Base-by-base conservation (phyloP, 2,113 vertebrate species). In the Erinaceus europaeus region DNA sequence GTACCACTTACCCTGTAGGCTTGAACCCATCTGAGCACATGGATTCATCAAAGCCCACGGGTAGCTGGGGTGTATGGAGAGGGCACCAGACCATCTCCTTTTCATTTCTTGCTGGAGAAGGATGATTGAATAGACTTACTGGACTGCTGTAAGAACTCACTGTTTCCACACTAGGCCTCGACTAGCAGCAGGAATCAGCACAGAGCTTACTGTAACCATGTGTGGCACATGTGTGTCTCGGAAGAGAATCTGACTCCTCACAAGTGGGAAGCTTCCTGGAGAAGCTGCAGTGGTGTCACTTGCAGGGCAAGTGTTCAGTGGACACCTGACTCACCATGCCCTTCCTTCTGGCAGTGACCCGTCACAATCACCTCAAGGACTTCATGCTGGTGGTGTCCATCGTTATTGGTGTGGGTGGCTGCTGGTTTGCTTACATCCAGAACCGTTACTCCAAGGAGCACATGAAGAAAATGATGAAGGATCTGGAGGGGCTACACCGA, bases 391-490 rank as follows among this genome's bases (percentile, higher is more conserved):
- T 99, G 44, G 98, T 99, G 29, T 99, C 99, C 80, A 99, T 99
- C 1, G 99, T 99, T 88, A 99, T 99, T 5, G 99, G 99, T 9
- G 99, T 99, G 97, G 99, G 99, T 0, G 99, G 99, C 95, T 99
- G 99, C 97, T 99, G 99, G 99, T 99, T 99, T 12, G 99, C 99
- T 92, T 99, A 98, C 95, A 99, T 99, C 97, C 99, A 99, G 97
- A 99, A 99, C 75, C 98, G 99, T 84, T 98, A 99, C 95, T 99
- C 99, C 2, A 99, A 99, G 96, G 99, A 99, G 94, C 99, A 99
- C 97, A 99, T 99, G 99, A 99, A 99, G 97, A 99, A 98, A 97
- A 99, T 99, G 98, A 99, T 99, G 98, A 99, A 98, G 52, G 99
- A 99, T 97, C 97, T 99, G 67, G 99, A 99, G 79, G 98, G 99